Percentiles rank a stretch among this genome's conserved stretches.
Evolutionary conservation across 2,888 invertebrate species (phyloP).

Genomic region (Xanthia togata): DNA sequence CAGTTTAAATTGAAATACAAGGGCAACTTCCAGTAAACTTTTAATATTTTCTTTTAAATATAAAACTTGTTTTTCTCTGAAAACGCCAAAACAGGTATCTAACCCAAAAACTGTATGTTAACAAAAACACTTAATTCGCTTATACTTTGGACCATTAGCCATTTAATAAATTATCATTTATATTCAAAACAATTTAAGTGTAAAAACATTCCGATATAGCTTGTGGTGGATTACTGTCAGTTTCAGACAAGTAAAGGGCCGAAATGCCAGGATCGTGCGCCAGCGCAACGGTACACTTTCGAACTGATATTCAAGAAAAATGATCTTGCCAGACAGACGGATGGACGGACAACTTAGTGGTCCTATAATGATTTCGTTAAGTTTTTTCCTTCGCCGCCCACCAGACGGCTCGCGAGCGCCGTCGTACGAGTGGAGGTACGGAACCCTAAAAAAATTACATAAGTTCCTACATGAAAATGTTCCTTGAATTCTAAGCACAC

Average conservation of each 20-base stretch:
- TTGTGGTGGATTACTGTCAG: conserved; percentile 49
- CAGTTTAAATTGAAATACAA: too few species aligned
- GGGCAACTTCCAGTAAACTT: too few species aligned
- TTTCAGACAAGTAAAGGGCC: conserved; percentile 64
- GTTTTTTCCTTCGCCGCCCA: too few species aligned
- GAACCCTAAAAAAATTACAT: background rate
- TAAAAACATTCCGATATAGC: conserved; percentile 18
- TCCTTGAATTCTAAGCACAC: conserved; percentile 1
- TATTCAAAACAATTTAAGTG: conserved; percentile 11
- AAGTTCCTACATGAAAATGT: background rate
- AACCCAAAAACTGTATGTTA: background rate
- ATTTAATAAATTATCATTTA: conserved; percentile 5
- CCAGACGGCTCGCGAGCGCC: too few species aligned
- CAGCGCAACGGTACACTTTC: conserved; percentile 58
- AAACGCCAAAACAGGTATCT: background rate
- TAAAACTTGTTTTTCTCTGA: too few species aligned
- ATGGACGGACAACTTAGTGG: too few species aligned
- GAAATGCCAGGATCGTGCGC: conserved; percentile 76
- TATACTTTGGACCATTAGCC: background rate
- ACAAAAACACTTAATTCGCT: background rate
- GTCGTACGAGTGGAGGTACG: too few species aligned
- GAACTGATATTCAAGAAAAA: conserved; percentile 20
- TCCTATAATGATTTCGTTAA: too few species aligned
- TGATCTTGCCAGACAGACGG: too few species aligned
- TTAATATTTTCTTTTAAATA: too few species aligned